Evolutionary conservation across 2,888 invertebrate genomes (phyloP), one percentile per base, ranked within the genome.

Genomic region (Stenichneumon culpator): DNA sequence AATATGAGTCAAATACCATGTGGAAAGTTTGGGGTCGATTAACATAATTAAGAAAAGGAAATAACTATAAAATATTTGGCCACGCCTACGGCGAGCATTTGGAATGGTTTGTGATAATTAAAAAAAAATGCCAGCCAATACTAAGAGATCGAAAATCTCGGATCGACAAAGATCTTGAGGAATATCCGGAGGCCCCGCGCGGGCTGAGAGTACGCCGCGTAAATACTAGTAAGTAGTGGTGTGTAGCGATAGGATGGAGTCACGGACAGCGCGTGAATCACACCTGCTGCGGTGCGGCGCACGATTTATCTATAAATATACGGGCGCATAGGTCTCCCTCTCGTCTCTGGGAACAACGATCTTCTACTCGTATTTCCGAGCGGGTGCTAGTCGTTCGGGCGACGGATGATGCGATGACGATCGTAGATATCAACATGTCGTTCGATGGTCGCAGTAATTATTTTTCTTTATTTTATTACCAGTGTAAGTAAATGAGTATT

Each of bases 201-300:
- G 60, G 25, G 25, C 28, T 22, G 28, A 0, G 25, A 60, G 60
- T 60, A 28, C n/a, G 28, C 60, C 32, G 60, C 28, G 60, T 16
- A 5, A 16, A 60, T 60, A 60, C 32, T 32, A 2, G 60, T 28
- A 28, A 60, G 28, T 60, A 60, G 25, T 63, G 47, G 60, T 44
- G 74, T 47, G 74, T 47, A 14, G 50, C 81, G 28, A 70, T 78
- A 69, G 60, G 44, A 25, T 16, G 32, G 75, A 79, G 75, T 82
- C 79, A 70, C 72, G 60, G 52, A 72, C 70, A 50, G 52, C 36
- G 80, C 68, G 57, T 80, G 70, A 86, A 77, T 83, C 85, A 86
- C 82, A 86, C 85, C 82, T 82, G 82, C 69, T 74, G 82, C 63
- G 68, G 79, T 77, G 54, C 60, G 57, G 52, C 79, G 63, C 65